Evolutionary conservation across 2,797 vertebrate species (phyloP).

Genomic region (Pteronotus mesoamericanus): DNA sequence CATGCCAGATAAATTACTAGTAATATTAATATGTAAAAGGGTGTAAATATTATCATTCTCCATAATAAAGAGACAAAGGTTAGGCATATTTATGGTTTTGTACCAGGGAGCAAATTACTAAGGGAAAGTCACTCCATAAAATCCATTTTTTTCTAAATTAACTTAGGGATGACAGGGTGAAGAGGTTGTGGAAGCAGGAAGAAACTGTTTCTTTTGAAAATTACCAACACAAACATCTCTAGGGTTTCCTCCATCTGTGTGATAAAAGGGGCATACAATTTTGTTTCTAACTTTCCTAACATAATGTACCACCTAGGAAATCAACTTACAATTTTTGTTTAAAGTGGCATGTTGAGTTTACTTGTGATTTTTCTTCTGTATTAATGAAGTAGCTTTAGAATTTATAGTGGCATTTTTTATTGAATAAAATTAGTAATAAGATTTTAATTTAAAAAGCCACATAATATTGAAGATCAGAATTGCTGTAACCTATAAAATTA

Average conservation of each 20-base stretch:
- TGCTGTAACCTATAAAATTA: conserved; percentile 44
- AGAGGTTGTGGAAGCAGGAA: conserved; percentile 75
- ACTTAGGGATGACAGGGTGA: conserved; percentile 72
- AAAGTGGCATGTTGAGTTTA: conserved; percentile 43
- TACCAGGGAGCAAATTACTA: conserved; percentile 68
- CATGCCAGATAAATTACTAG: neutral
- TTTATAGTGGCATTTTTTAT: conserved; percentile 65
- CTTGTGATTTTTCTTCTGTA: conserved; percentile 71
- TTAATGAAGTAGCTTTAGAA: conserved; percentile 52
- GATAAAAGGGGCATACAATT: conserved; percentile 13
- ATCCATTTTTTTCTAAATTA: conserved; percentile 58
- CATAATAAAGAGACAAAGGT: conserved; percentile 63
- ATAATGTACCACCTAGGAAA: neutral
- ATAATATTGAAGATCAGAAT: conserved; percentile 31
- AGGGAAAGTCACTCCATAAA: conserved; percentile 66
- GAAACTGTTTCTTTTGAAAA: conserved; percentile 67
- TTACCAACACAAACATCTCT: conserved; percentile 64
- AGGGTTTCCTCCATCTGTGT: conserved; percentile 65
- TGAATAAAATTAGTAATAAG: conserved; percentile 60
- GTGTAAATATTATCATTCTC: conserved; percentile 44
- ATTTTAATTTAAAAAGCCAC: conserved; percentile 62
- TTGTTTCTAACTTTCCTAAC: neutral
- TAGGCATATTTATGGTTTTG: conserved; percentile 38
- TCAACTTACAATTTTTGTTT: conserved; percentile 57
- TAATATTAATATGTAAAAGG: neutral